Percentiles rank a stretch among this genome's conserved stretches.
Evolutionary conservation across 2,113 vertebrate genomes (phyloP).

Genomic region (Chionodraco myersi): DNA sequence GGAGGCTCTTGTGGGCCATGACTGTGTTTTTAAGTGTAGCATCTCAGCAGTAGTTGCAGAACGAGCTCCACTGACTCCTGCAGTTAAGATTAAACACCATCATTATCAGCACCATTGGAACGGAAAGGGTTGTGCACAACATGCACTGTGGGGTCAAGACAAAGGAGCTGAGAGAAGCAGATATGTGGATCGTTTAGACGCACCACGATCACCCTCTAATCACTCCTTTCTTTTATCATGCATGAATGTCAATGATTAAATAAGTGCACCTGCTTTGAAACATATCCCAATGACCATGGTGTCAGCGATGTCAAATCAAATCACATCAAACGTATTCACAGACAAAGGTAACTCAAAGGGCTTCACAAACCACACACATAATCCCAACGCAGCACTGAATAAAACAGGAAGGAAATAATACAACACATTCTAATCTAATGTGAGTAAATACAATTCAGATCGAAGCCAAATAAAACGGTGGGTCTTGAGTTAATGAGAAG

Average conservation of each 20-base stretch:
- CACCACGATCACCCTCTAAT: not conserved
- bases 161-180: not conserved
- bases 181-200: not conserved
- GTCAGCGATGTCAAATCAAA: no score
- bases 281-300: no score
- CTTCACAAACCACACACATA: no score
- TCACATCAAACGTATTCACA: no score
- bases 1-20: not conserved
- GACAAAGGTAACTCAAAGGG: no score
- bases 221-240: not conserved
- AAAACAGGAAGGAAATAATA: no score
- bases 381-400: no score
- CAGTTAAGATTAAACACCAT: conserved; percentile 50
- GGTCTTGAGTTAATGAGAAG: not conserved
- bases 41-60: not conserved
- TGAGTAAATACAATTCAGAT: no score
- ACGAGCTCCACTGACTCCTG: conserved; percentile 19
- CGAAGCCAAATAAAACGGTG: no score
- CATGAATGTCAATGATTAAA: no score
- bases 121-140: conserved; percentile 17
- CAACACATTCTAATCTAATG: no score
- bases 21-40: not conserved
- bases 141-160: not conserved
- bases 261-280: not conserved
- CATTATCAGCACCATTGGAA: conserved; percentile 33